These are phyloP conservation scores for Diadromus collaris DNA, from an alignment of 2,888 invertebrate genomes.

Conservation along the genomic window DNA sequence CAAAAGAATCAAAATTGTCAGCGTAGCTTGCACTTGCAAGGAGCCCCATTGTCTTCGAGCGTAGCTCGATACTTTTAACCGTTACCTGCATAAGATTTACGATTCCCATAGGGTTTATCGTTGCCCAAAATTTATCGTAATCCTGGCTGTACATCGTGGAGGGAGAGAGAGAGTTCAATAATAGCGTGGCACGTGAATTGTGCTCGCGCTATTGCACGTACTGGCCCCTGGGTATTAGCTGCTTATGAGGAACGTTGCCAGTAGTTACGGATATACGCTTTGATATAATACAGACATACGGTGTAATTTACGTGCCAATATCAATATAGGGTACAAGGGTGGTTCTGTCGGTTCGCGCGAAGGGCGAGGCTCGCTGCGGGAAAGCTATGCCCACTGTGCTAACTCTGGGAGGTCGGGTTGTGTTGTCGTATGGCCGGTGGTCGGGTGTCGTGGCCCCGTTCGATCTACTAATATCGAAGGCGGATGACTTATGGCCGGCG, in stretches of 20 bases:
- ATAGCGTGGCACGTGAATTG: slow-evolving; percentile 43
- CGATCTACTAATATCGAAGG: slow-evolving; percentile 75
- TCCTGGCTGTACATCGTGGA: neutral
- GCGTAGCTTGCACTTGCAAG: slow-evolving; percentile 18
- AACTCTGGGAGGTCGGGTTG: slow-evolving; percentile 35
- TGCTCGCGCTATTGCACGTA: slow-evolving; percentile 32
- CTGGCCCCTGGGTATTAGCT: slow-evolving; percentile 52
- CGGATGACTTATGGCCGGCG: slow-evolving; percentile 74
- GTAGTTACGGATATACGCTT: slow-evolving; percentile 51
- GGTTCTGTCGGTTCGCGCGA: slow-evolving; percentile 40
- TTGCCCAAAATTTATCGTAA: slow-evolving; percentile 34
- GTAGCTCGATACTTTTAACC: slow-evolving; percentile 23
- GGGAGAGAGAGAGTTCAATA: slow-evolving; percentile 29
- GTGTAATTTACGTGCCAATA: slow-evolving; percentile 60
- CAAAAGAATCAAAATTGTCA: slow-evolving; percentile 3
- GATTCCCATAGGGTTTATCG: slow-evolving; percentile 25
- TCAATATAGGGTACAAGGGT: slow-evolving; percentile 73
- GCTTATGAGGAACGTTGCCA: slow-evolving; percentile 52
- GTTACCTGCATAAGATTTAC: slow-evolving; percentile 36
- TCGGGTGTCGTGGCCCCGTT: slow-evolving; percentile 58
- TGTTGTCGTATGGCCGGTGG: slow-evolving; percentile 50
- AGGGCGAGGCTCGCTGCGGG: slow-evolving; percentile 48
- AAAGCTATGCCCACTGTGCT: slow-evolving; percentile 18
- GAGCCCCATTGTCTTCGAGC: neutral
- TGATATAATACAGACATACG: slow-evolving; percentile 55